phyloP scores from a whole-genome alignment of 2,797 vertebrate species.

The Eupleurogrammus muticus region DNA sequence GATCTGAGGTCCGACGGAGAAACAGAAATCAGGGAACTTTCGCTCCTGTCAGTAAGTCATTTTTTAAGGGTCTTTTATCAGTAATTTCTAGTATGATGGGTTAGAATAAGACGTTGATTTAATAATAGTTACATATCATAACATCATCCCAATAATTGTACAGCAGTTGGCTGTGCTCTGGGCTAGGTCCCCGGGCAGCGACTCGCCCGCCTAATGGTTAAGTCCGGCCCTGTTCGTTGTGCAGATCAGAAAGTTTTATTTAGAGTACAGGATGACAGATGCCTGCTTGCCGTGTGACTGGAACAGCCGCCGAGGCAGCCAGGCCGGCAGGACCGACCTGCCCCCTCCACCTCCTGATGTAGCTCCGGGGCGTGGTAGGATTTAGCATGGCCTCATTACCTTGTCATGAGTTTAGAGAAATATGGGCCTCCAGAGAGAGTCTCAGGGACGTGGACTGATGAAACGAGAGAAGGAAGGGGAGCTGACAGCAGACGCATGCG shows the following conservation, averaged over 20 bases:
- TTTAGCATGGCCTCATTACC: conserved; percentile 84
- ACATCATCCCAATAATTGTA: no score
- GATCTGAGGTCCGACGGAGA: no score
- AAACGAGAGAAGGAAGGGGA: conserved; percentile 59
- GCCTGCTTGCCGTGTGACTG: conserved; percentile 19
- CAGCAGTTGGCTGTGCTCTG: no score
- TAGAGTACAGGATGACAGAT: conserved; percentile 36
- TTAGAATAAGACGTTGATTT: no score
- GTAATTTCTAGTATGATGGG: no score
- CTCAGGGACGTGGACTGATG: conserved; percentile 73
- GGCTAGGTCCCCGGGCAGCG: no score
- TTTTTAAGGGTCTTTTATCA: no score
- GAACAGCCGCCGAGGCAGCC: conserved; percentile 43
- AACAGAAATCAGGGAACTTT: no score
- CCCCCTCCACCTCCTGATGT: conserved; percentile 74
- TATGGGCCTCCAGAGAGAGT: conserved; percentile 75
- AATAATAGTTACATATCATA: no score
- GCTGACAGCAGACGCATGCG: conserved; percentile 67
- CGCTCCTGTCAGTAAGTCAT: no score
- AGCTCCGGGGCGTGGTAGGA: conserved; percentile 75
- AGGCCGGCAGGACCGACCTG: conserved; percentile 52
- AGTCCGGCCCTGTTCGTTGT: no score
- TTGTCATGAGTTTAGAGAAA: conserved; percentile 81
- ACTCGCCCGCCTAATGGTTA: no score
- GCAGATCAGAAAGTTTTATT: conserved; percentile 50